Conservation (phyloP, 2,797 vertebrate species). For the Gallirallus australis region DNA sequence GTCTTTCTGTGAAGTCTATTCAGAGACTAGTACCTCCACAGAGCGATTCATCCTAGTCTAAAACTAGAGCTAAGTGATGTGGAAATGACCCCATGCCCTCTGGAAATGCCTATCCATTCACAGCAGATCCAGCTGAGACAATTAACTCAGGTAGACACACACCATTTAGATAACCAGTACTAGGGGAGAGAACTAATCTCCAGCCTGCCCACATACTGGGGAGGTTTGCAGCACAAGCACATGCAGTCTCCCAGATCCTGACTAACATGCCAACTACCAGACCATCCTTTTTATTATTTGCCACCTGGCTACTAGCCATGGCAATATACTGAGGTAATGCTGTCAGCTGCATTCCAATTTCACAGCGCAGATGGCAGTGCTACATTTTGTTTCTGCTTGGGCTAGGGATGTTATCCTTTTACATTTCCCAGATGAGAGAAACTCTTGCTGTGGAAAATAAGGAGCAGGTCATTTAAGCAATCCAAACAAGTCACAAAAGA, state of each 20-base stretch:
- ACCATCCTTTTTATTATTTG: constrained; percentile 13
- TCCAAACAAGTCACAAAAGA: neutral
- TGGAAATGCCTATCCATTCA: neutral
- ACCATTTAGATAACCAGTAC: neutral
- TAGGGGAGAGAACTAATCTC: neutral
- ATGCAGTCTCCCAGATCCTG: neutral
- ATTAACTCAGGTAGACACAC: neutral
- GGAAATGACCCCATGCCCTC: neutral
- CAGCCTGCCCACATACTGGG: neutral
- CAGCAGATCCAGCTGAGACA: neutral
- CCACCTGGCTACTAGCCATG: neutral
- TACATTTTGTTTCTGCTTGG: constrained; percentile 35
- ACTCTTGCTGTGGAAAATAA: constrained; percentile 38
- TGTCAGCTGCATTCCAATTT: constrained; percentile 50
- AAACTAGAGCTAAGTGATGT: neutral
- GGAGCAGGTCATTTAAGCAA: constrained; percentile 22
- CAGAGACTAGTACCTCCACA: neutral
- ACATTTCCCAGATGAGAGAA: constrained; percentile 35
- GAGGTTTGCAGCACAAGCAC: neutral
- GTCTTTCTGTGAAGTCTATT: neutral
- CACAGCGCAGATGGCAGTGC: constrained; percentile 47
- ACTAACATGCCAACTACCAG: neutral
- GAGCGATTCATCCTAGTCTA: neutral
- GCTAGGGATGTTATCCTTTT: constrained; percentile 33
- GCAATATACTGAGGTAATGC: neutral